Evolutionary conservation across 2,797 vertebrate species (phyloP), one percentile per base, ranked within the genome.

Genomic region (Monodelphis domestica): DNA sequence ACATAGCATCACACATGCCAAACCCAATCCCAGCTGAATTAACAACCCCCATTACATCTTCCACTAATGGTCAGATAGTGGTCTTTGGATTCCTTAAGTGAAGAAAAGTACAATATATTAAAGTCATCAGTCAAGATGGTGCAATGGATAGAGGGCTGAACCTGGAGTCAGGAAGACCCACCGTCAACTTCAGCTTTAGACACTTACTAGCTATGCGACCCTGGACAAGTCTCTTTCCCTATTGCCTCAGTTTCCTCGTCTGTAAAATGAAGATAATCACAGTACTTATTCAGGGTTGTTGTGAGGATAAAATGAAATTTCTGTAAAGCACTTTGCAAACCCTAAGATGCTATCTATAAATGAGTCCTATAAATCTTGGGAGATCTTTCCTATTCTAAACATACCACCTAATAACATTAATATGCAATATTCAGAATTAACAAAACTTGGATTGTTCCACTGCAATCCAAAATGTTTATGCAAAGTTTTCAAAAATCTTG

Each of bases 301-400:
- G 17, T 78, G n/a, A 45, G 21, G n/a, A 78, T 24, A 24, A 45
- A 78, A 38, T 21, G 63, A 78, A 70, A 78, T 78, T 78, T 78
- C n/a, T 45, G n/a, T 38, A 45, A 78, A 45, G 63, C 63, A 78
- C 17, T 78, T 78, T 45, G 63, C 63, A 78, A 78, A 78, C 70
- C 70, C 91, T 87, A 89, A 51, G 12, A 53, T 33, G 24, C 26
- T 92, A 88, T 26, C 33, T 11, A 28, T 17, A 2, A 33, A n/a
- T 54, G 54, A 12, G 30, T 30, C 38, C 26, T 92, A 89, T 2
- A 92, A 70, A 90, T 91, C 54, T 94, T 94, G 26, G 90, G 53
- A 96, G 94, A 88, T 29, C 92, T 54, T 94, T 93, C 56, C 91
- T 54, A 96, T 95, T 96, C 91, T 94, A 95, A 97, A 96, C 53